These are phyloP conservation scores for Dendroctonus ponderosae DNA, from an alignment of 1,140 invertebrate species.

Conservation along the genomic window DNA sequence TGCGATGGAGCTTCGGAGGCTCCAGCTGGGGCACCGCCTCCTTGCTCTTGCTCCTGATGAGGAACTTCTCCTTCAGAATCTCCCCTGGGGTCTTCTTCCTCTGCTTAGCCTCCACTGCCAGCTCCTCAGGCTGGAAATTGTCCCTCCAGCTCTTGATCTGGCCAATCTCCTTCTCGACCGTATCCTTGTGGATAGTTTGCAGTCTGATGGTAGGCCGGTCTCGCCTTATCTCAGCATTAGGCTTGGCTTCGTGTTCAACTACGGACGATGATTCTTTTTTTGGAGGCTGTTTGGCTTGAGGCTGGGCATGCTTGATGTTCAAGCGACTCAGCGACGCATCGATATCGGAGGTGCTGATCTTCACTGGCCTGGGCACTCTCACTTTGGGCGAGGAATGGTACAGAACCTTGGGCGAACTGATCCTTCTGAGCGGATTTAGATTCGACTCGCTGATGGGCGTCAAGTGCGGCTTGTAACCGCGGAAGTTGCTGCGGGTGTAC, in stretches of 20 bases:
- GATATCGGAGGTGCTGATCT: conserved; percentile 78
- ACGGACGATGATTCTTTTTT: conserved; percentile 42
- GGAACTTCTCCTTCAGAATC: conserved; percentile 71
- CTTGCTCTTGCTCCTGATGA: conserved; percentile 63
- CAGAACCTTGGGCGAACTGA: conserved; percentile 53
- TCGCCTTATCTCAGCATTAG: conserved; percentile 61
- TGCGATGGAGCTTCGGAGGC: conserved; percentile 36
- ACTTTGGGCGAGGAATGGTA: conserved; percentile 49
- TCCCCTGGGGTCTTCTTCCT: conserved; percentile 65
- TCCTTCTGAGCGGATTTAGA: conserved; percentile 49
- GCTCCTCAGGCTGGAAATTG: conserved; percentile 58
- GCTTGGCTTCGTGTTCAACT: conserved; percentile 40
- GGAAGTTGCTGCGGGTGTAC: conserved; percentile 22
- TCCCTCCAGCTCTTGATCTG: conserved; percentile 57
- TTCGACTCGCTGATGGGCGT: conserved; percentile 68
- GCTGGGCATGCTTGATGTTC: conserved; percentile 43
- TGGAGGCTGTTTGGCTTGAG: conserved; percentile 41
- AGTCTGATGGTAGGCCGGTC: conserved; percentile 70
- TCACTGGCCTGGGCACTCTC: conserved; percentile 59
- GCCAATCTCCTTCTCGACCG: conserved; percentile 45
- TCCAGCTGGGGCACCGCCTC: conserved; percentile 35
- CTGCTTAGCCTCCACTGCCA: conserved; percentile 43
- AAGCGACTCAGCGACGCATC: conserved; percentile 70
- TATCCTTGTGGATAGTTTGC: conserved; percentile 56
- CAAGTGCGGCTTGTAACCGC: conserved; percentile 67